Conservation (phyloP, 1,140 invertebrate genomes). For the Scaptodrosophila lebanonensis region DNA sequence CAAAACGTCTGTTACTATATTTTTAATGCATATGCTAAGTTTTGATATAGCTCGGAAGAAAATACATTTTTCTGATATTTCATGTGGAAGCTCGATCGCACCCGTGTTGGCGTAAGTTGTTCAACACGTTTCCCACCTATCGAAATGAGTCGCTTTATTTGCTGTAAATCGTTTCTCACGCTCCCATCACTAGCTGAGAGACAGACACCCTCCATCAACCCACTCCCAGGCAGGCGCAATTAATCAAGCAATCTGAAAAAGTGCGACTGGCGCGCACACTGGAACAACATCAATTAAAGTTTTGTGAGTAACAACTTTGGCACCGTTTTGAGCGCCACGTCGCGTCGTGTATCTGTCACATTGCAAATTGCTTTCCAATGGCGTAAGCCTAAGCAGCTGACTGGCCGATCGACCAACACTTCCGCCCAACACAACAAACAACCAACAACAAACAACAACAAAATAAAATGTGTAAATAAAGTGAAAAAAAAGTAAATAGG, state of each 20-base stretch:
- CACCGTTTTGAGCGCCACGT: slow-evolving; percentile 2
- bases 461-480: background rate
- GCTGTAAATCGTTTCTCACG: too few species aligned
- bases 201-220: too few species aligned
- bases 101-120: too few species aligned
- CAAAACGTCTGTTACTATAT: too few species aligned
- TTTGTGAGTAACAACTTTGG: slow-evolving; percentile 4
- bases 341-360: slow-evolving; percentile 20
- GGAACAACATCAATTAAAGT: slow-evolving; percentile 38
- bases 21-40: too few species aligned
- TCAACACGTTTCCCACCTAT: too few species aligned
- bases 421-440: slow-evolving; percentile 1
- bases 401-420: too few species aligned
- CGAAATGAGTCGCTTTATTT: too few species aligned
- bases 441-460: background rate
- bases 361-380: slow-evolving; percentile 36
- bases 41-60: too few species aligned
- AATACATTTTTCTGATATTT: too few species aligned
- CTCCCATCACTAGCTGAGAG: too few species aligned
- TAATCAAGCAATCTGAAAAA: slow-evolving; percentile 33
- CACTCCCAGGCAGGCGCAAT: slow-evolving; percentile 37
- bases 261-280: background rate
- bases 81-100: too few species aligned
- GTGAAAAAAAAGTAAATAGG: slow-evolving; percentile 7
- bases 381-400: slow-evolving; percentile 4